Evolutionary conservation across 2,888 invertebrate genomes (phyloP), one percentile per base, ranked within the genome.

Genomic region (Apocheima hispidaria): DNA sequence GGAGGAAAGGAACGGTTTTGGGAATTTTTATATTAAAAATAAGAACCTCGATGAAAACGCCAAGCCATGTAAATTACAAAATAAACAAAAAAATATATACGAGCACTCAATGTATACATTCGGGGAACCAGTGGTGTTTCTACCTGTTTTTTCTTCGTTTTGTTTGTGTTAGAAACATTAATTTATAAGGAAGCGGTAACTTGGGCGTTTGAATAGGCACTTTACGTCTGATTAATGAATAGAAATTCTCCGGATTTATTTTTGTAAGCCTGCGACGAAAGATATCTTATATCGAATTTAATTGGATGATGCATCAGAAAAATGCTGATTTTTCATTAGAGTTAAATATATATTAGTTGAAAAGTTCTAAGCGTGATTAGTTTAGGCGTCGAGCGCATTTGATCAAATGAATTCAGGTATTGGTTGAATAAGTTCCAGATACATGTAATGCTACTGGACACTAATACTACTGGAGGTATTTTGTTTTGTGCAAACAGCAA

Each of bases 171-270:
- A 74, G 53, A 68, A 62, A 57, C 70, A 77, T 76, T 80, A 82
- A 80, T 83, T 82, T 82, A 77, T 82, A 77, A 75, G 79, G 83
- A 81, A 84, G 80, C 77, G 79, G 79, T 78, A 77, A 74, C 72
- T 77, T 70, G 73, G 68, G 68, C 70, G 69, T 78, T 73, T 73
- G 69, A 78, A 81, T 77, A 70, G 75, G 76, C 74, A 78, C 72
- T 79, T 76, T 71, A 72, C 71, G 70, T 69, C 73, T 88, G 87
- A 88, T 89, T 87, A 86, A 89, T 88, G 86, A 79, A 72, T 65
- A 65, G 48, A 71, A 73, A 76, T 80, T 82, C 77, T 75, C 75
- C 57, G 56, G 69, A 75, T 76, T 75, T 79, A 75, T 77, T 81
- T 82, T 78, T 78, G 75, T 77, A 73, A 75, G 74, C 69, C 14